phyloP scores from a whole-genome alignment of 1,140 invertebrate species.

The Aphis gossypii region DNA sequence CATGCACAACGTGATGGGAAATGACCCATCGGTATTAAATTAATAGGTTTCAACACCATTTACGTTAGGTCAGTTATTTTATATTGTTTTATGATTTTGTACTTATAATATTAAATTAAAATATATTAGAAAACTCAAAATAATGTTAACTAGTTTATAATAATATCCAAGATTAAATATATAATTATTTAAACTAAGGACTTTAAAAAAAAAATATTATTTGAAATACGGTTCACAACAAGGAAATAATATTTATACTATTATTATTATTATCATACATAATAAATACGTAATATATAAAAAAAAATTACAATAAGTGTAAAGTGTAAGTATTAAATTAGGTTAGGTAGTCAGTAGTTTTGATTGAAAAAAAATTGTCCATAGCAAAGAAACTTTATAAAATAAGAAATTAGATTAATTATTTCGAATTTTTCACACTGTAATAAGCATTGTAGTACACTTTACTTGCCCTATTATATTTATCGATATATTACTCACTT shows the following conservation, averaged over 20 bases:
- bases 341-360: neutral
- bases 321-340: neutral
- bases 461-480: neutral
- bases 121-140: too few relatives aligned
- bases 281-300: too few relatives aligned
- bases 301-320: neutral
- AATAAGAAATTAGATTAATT: neutral
- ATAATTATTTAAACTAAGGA: neutral
- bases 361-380: too few relatives aligned
- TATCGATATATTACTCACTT: neutral
- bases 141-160: too few relatives aligned
- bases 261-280: neutral
- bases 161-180: neutral
- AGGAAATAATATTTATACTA: neutral
- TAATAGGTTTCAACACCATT: too few relatives aligned
- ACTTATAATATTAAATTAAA: too few relatives aligned
- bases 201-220: neutral
- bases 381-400: neutral
- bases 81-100: too few relatives aligned
- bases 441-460: neutral
- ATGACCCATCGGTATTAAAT: too few relatives aligned
- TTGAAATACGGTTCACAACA: neutral
- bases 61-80: too few relatives aligned
- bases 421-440: neutral
- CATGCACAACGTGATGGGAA: too few relatives aligned